phyloP scores from a whole-genome alignment of 2,888 invertebrate species.

The Torymus tubicola region DNA sequence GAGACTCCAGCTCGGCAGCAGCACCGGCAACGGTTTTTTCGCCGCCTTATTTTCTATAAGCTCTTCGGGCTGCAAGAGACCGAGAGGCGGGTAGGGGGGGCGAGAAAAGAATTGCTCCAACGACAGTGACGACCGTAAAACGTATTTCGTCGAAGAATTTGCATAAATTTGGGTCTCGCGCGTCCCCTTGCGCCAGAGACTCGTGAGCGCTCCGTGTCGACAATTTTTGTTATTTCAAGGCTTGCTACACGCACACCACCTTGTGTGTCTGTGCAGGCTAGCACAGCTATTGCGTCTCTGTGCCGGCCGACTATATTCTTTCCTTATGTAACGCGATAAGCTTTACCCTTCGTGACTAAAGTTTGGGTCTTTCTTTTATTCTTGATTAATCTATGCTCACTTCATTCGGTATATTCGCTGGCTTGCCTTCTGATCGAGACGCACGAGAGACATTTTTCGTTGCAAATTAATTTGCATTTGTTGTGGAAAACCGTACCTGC shows the following conservation, averaged over 20 bases:
- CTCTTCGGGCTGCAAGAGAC: neutral
- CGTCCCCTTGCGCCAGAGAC: neutral
- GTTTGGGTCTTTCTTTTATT: too few species aligned
- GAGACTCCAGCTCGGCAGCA: neutral
- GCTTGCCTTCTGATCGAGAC: too few species aligned
- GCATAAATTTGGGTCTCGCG: constrained; percentile 50
- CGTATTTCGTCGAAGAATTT: constrained; percentile 48
- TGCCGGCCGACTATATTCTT: constrained; percentile 3
- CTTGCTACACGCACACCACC: too few species aligned
- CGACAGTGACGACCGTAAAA: constrained; percentile 13
- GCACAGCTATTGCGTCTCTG: too few species aligned
- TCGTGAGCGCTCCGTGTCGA: neutral
- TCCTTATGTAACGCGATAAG: neutral
- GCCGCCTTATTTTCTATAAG: constrained; percentile 43
- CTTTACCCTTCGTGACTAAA: too few species aligned
- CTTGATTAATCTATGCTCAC: too few species aligned
- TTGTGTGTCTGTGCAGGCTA: neutral
- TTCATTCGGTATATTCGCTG: too few species aligned
- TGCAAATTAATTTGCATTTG: too few species aligned
- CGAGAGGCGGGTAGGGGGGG: constrained; percentile 28
- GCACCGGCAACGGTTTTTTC: constrained; percentile 67
- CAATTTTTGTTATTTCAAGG: constrained; percentile 28
- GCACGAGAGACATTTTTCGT: too few species aligned
- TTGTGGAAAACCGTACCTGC: too few species aligned
- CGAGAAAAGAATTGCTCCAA: constrained; percentile 25